phyloP scores from a whole-genome alignment of 2,113 vertebrate species.

The Naja naja region DNA sequence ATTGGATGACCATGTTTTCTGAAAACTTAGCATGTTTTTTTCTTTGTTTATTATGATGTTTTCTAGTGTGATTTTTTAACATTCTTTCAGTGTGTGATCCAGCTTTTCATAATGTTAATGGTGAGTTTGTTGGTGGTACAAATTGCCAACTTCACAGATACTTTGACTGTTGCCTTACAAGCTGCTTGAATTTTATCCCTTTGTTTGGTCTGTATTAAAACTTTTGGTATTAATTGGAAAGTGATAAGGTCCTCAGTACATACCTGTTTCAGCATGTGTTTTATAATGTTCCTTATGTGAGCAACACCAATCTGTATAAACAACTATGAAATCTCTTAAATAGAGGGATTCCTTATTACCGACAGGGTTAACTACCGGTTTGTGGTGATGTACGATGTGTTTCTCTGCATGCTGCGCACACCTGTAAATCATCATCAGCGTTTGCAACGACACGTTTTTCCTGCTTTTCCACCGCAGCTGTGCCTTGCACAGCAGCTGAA shows the following conservation, averaged over 20 bases:
- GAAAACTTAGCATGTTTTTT: constrained; percentile 75
- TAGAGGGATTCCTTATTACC: not conserved
- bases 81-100: constrained; percentile 89
- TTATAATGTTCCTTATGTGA: constrained; percentile 73
- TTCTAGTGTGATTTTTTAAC: constrained; percentile 84
- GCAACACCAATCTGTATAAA: constrained; percentile 95
- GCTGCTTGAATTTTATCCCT: constrained; percentile 94
- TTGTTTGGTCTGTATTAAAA: constrained; percentile 85
- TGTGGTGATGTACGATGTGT: no score
- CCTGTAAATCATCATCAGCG: no score
- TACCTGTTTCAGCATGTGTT: constrained; percentile 88
- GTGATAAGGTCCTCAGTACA: constrained; percentile 89
- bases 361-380: no score
- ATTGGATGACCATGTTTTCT: constrained; percentile 81
- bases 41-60: constrained; percentile 81
- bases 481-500: no score
- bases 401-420: no score
- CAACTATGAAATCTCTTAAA: constrained; percentile 83
- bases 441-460: no score
- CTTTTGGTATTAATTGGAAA: constrained; percentile 84
- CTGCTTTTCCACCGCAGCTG: no score
- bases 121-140: constrained; percentile 96
- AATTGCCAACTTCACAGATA: constrained; percentile 84
- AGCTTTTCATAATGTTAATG: constrained; percentile 89
- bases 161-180: constrained; percentile 84